Evolutionary conservation across 2,888 invertebrate genomes (phyloP).

Genomic region (Tetanocera ferruginea): DNA sequence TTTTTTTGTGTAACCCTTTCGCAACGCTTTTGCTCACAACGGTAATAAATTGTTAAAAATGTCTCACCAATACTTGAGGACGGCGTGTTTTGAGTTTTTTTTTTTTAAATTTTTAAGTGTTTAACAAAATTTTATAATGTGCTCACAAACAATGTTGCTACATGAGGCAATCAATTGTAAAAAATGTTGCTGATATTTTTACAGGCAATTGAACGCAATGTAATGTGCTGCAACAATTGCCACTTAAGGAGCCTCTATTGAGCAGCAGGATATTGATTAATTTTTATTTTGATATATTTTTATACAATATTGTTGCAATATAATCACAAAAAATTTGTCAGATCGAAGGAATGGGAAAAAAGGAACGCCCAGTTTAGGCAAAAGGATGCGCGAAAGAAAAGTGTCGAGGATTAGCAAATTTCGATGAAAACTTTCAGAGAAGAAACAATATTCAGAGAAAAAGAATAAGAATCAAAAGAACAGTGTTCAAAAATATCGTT

Average conservation of each 20-base stretch:
- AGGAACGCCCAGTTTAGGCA: background rate
- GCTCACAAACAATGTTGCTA: background rate
- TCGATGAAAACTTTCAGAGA: too few species aligned
- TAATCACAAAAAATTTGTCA: constrained; percentile 9
- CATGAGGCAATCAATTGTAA: constrained; percentile 10
- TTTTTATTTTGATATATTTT: constrained; percentile 62
- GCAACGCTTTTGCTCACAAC: background rate
- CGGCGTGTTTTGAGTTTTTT: constrained; percentile 8
- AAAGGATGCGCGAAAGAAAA: background rate
- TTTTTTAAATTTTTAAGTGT: constrained; percentile 25
- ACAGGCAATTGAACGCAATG: constrained; percentile 16
- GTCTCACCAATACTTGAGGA: background rate
- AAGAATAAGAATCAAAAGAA: too few species aligned
- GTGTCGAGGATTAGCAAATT: too few species aligned
- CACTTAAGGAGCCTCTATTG: constrained; percentile 14
- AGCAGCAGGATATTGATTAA: constrained; percentile 56
- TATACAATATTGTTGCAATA: constrained; percentile 57
- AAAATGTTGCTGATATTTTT: constrained; percentile 34
- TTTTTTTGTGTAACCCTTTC: background rate
- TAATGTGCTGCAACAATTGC: constrained; percentile 13
- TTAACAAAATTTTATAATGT: constrained; percentile 10
- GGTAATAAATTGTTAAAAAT: constrained; percentile 15
- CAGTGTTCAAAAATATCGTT: too few species aligned
- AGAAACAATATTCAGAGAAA: too few species aligned
- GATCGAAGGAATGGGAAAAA: background rate